Conservation (phyloP, 2,113 vertebrate genomes). For the Odontesthes bonariensis region DNA sequence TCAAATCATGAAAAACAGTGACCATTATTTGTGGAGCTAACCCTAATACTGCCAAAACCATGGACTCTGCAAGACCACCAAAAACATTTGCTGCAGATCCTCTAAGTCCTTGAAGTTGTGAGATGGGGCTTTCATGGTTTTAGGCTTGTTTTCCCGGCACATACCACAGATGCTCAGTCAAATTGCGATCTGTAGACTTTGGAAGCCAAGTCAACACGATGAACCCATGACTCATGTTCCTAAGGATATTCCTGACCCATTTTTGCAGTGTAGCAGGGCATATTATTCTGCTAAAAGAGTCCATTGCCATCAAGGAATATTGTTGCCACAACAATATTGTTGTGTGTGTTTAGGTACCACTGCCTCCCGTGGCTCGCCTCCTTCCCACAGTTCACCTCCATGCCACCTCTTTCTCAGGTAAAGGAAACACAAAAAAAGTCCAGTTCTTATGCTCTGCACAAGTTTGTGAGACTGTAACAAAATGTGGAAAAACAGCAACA, state of each 20-base stretch:
- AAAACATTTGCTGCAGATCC: background rate
- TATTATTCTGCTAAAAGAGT: constrained; percentile 3
- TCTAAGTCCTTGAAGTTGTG: constrained; percentile 17
- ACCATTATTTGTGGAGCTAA: too few relatives aligned
- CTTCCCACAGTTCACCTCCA: too few relatives aligned
- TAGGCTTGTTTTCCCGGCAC: constrained; percentile 17
- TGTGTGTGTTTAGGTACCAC: background rate
- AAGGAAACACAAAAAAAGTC: too few relatives aligned
- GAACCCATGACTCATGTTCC: background rate
- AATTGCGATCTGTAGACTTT: constrained; percentile 3
- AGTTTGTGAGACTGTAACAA: too few relatives aligned
- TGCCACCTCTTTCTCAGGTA: too few relatives aligned
- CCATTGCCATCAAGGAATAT: background rate
- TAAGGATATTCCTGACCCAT: background rate
- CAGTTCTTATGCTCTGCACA: too few relatives aligned
- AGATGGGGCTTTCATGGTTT: background rate
- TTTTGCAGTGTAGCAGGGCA: background rate
- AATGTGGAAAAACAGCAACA: too few relatives aligned
- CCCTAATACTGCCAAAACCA: background rate
- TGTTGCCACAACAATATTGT: background rate
- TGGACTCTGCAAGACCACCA: background rate
- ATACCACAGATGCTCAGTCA: background rate
- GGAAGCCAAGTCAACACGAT: background rate
- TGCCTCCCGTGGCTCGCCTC: too few relatives aligned
- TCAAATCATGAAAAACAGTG: constrained; percentile 4